Evolutionary conservation across 2,113 vertebrate species (phyloP), one percentile per base, ranked within the genome.

Genomic region (Hepsetus odoe): DNA sequence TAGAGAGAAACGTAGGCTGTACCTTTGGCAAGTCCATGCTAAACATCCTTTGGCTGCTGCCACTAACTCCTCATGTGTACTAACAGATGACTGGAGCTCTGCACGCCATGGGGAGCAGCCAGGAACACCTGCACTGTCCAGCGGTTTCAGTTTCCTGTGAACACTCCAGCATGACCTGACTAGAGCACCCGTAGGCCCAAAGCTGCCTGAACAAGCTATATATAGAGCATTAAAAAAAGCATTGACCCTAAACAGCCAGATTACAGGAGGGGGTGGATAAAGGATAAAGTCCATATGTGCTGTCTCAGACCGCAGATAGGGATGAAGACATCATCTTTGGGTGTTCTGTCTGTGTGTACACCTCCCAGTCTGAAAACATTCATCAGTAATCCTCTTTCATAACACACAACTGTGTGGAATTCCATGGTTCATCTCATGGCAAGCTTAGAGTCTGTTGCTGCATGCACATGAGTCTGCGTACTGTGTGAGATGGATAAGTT

Each of bases 11-110:
- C 76, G 69, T 67, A 56, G 75, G 26, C 40, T 33, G 38, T 70
- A 74, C 33, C 67, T 72, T 61, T 71, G 80, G 72, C 72, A 56
- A 46, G 44, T 42, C 59, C 46, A 22, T 30, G 28, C 68, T 86
- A 90, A 91, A 91, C 92, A 91, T 91, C 91, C 88, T 91, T 87
- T 85, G 84, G 85, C 79, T 75, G 85, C 85, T 75, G 84, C 87
- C 80, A 87, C 80, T 89, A 89, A 91, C 83, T 91, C 90, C 88
- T 89, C 83, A 26, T 91, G 90, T 91, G 87, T 90, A 91, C 89
- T 90, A 88, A 90, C 89, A 91, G 84, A 86, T 83, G 86, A 90
- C 85, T 78, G 32, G 46, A 74, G 58, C 40, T 26, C 82, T 80
- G 76, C 80, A 86, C 77, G 16, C 67, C 76, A 65, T 67, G 82